phyloP scores from a whole-genome alignment of 2,888 invertebrate genomes.

The Nezara viridula region DNA sequence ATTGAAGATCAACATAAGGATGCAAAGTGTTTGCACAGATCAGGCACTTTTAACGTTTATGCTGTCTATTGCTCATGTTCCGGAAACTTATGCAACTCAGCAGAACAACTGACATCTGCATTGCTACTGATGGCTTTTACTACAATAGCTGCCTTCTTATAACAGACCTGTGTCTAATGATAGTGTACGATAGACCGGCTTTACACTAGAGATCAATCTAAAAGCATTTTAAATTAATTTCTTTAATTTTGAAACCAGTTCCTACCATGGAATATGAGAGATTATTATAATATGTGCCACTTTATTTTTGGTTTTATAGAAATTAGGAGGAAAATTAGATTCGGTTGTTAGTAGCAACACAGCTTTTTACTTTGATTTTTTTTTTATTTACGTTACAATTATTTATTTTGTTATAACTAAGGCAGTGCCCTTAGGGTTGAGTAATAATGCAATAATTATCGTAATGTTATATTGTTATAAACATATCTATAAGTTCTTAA shows the following conservation, averaged over 20 bases:
- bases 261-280: conserved; percentile 45
- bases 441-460: conserved; percentile 32
- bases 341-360: neutral
- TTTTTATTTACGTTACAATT: neutral
- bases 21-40: conserved; percentile 77
- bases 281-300: conserved; percentile 15
- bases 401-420: conserved; percentile 1
- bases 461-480: conserved; percentile 38
- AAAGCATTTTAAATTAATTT: conserved; percentile 49
- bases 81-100: conserved; percentile 80
- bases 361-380: conserved; percentile 29
- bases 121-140: conserved; percentile 56
- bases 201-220: conserved; percentile 56
- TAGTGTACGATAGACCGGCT: conserved; percentile 57
- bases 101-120: conserved; percentile 51
- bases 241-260: conserved; percentile 40
- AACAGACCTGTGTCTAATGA: conserved; percentile 61
- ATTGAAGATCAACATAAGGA: conserved; percentile 75
- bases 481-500: conserved; percentile 48
- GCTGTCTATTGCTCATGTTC: conserved; percentile 85
- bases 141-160: conserved; percentile 62
- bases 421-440: conserved; percentile 25
- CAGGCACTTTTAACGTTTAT: conserved; percentile 82
- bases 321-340: conserved; percentile 29
- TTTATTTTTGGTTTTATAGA: conserved; percentile 30